These are phyloP conservation scores for Phlogophora meticulosa DNA, from an alignment of 2,888 invertebrate genomes.

Conservation along the genomic window DNA sequence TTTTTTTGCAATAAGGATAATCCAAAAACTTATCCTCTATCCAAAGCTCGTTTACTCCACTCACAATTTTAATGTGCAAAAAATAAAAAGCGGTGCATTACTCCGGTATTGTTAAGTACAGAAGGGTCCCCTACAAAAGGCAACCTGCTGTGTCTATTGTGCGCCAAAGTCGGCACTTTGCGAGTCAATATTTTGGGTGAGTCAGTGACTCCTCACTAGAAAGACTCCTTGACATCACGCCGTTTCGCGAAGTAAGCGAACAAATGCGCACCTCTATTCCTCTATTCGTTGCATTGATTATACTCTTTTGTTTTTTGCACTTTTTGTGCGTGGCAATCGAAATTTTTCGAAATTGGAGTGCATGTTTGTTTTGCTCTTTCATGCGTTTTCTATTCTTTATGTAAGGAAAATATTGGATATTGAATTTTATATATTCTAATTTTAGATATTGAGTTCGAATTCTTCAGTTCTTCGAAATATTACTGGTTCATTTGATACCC, in stretches of 20 bases:
- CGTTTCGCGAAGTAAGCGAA: constrained; percentile 81
- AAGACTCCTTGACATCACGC: constrained; percentile 59
- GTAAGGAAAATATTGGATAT: constrained; percentile 19
- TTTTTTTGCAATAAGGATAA: constrained; percentile 6
- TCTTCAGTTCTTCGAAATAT: too few species aligned
- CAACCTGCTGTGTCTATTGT: constrained; percentile 89
- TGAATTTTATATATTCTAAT: constrained; percentile 28
- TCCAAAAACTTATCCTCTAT: constrained; percentile 29
- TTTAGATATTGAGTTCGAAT: constrained; percentile 17
- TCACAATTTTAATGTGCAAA: constrained; percentile 79
- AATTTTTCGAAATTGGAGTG: constrained; percentile 77
- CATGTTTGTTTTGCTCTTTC: constrained; percentile 70
- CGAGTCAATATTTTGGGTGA: constrained; percentile 90
- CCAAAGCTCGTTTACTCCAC: constrained; percentile 74
- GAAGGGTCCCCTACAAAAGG: constrained; percentile 84
- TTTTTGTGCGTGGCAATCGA: constrained; percentile 78
- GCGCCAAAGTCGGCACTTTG: constrained; percentile 86
- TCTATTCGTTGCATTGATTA: constrained; percentile 76
- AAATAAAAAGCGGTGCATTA: constrained; percentile 88
- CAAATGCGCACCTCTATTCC: constrained; percentile 83
- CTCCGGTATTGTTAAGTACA: constrained; percentile 81
- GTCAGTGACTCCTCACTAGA: constrained; percentile 70
- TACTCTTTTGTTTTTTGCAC: constrained; percentile 80
- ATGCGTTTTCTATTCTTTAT: constrained; percentile 39
- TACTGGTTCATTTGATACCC: too few species aligned